Percentiles rank a stretch among this genome's conserved stretches.
Conservation (phyloP, 2,888 invertebrate genomes). For the Melangyna quadrimaculata region DNA sequence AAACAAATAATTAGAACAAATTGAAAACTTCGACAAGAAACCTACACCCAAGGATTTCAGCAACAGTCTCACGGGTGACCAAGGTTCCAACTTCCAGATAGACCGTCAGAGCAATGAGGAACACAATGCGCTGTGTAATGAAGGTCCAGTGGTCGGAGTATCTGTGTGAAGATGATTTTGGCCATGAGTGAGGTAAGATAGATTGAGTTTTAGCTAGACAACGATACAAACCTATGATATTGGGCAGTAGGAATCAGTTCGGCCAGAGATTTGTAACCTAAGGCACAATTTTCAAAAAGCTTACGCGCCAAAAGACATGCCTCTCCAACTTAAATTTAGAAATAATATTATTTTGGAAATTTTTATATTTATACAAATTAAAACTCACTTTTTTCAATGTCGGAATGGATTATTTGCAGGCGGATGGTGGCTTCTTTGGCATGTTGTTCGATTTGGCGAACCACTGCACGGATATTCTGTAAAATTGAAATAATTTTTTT, state of each 20-base stretch:
- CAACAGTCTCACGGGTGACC: conserved; percentile 88
- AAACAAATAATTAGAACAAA: conserved; percentile 65
- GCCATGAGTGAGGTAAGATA: background rate
- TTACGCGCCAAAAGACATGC: conserved; percentile 86
- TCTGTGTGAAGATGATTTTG: conserved; percentile 76
- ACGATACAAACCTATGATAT: conserved; percentile 86
- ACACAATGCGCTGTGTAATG: conserved; percentile 90
- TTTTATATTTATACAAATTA: background rate
- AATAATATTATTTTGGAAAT: background rate
- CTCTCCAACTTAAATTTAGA: conserved; percentile 81
- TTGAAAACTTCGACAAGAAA: background rate
- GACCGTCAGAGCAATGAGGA: conserved; percentile 88
- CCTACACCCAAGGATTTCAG: conserved; percentile 89
- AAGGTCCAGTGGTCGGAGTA: conserved; percentile 94
- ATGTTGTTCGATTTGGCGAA: conserved; percentile 88
- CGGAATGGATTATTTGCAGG: conserved; percentile 91
- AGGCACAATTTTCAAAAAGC: conserved; percentile 85
- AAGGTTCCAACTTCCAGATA: conserved; percentile 91
- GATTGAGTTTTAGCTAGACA: background rate
- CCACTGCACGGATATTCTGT: conserved; percentile 77
- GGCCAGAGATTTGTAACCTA: conserved; percentile 85
- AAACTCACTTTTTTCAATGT: conserved; percentile 84
- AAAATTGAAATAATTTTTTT: background rate
- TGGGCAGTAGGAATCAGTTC: conserved; percentile 87
- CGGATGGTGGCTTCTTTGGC: conserved; percentile 90